A percentile compares a stretch with the other conserved stretches of the same genome.
These are phyloP conservation scores for Panthera uncia DNA, from an alignment of 2,113 vertebrate genomes.

Conservation along the genomic window DNA sequence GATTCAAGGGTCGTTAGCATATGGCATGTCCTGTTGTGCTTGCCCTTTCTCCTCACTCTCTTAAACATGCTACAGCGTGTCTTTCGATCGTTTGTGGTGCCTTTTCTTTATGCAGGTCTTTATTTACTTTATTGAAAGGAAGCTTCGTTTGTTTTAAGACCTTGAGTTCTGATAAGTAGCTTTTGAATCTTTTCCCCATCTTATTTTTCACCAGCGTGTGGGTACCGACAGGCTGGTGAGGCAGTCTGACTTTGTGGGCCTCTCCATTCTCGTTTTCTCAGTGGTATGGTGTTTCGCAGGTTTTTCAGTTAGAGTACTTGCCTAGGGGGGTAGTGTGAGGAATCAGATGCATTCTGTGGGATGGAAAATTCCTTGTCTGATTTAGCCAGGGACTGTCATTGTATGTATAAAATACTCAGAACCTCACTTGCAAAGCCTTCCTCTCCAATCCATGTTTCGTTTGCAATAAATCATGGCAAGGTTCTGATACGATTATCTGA, in stretches of 20 bases:
- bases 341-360: slow-evolving; percentile 13
- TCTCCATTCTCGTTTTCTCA: not conserved
- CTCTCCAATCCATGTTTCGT: not conserved
- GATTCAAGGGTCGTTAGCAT: not conserved
- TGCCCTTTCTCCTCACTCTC: not conserved
- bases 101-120: not conserved
- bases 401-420: not conserved
- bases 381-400: not conserved
- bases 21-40: not conserved
- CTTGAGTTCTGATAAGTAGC: not conserved
- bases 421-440: not conserved
- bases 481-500: not conserved
- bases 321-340: not conserved
- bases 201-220: not conserved
- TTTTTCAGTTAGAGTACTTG: not conserved
- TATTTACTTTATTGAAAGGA: slow-evolving; percentile 1
- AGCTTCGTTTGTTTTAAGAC: slow-evolving; percentile 16
- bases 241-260: not conserved
- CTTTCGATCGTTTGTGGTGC: not conserved
- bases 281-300: not conserved
- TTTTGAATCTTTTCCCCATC: not conserved
- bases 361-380: not conserved
- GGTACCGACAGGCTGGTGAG: not conserved
- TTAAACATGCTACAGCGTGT: not conserved
- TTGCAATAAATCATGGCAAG: not conserved